These are phyloP conservation scores for Ovis canadensis DNA, from an alignment of 2,113 vertebrate genomes.

Conservation along the genomic window DNA sequence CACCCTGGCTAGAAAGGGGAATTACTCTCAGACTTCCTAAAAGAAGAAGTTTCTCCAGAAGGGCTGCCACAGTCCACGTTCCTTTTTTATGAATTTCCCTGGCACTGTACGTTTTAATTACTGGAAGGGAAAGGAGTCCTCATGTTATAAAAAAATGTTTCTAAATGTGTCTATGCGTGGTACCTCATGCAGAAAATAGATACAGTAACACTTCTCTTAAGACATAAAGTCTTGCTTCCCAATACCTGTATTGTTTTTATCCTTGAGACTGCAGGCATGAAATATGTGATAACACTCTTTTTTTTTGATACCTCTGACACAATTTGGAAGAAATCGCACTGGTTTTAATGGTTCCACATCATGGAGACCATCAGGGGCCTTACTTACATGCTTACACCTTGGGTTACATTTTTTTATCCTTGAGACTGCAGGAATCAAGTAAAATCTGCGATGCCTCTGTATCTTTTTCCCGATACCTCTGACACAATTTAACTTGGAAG, in stretches of 20 bases:
- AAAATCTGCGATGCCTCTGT: background rate
- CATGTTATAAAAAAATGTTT: background rate
- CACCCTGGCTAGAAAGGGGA: background rate
- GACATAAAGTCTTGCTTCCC: background rate
- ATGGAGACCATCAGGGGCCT: background rate
- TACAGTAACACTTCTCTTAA: background rate
- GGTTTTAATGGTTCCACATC: too few species aligned
- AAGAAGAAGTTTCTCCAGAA: background rate
- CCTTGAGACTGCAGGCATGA: background rate
- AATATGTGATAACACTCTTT: rapidly evolving
- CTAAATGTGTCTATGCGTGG: rapidly evolving
- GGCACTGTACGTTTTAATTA: rapidly evolving
- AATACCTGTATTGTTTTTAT: background rate
- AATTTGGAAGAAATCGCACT: background rate
- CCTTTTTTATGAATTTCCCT: background rate
- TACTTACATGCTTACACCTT: background rate
- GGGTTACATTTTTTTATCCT: background rate
- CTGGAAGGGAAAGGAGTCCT: background rate
- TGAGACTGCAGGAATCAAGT: background rate
- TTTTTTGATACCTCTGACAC: too few species aligned
- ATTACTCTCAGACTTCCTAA: background rate
- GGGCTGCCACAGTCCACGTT: background rate
- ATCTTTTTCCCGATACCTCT: background rate
- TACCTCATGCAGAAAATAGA: background rate
- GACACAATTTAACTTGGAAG: background rate